These are phyloP conservation scores for Pheucticus melanocephalus DNA, from an alignment of 2,113 vertebrate genomes.

Conservation along the genomic window DNA sequence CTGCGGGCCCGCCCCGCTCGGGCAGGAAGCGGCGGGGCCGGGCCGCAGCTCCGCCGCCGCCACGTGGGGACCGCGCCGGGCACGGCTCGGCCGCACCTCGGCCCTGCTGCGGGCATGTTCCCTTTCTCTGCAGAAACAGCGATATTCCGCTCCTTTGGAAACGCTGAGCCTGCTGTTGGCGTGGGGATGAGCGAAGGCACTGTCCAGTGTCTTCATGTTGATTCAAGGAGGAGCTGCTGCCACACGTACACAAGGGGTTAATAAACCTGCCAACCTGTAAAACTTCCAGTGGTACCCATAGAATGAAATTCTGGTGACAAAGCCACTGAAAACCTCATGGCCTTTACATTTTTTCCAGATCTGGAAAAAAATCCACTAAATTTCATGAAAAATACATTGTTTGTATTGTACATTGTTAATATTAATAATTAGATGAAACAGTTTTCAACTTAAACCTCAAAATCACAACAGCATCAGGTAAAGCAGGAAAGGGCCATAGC, in stretches of 20 bases:
- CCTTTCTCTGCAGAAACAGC: accelerated
- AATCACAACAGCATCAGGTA: accelerated
- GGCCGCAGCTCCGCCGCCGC: not conserved
- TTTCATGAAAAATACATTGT: not conserved
- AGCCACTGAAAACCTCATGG: accelerated
- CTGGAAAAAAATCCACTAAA: not conserved
- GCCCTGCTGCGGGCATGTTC: not conserved
- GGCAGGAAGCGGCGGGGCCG: not conserved
- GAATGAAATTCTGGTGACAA: not conserved
- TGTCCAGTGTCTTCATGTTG: accelerated
- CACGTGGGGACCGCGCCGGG: accelerated
- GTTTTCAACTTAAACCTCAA: too few relatives aligned
- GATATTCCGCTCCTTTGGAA: accelerated
- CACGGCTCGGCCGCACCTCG: accelerated
- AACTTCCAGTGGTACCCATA: too few relatives aligned
- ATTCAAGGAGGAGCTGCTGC: accelerated
- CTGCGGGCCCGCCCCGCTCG: not conserved
- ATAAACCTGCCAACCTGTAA: not conserved
- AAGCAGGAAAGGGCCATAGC: not conserved
- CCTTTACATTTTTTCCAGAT: not conserved
- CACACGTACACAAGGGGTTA: accelerated
- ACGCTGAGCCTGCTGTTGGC: accelerated
- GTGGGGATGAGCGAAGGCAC: accelerated
- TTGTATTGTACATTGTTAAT: not conserved
- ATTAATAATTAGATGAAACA: not conserved